A percentile compares a stretch with the other conserved stretches of the same genome.
Conservation (phyloP, 2,888 invertebrate species). For the Meiosimyza decipiens region DNA sequence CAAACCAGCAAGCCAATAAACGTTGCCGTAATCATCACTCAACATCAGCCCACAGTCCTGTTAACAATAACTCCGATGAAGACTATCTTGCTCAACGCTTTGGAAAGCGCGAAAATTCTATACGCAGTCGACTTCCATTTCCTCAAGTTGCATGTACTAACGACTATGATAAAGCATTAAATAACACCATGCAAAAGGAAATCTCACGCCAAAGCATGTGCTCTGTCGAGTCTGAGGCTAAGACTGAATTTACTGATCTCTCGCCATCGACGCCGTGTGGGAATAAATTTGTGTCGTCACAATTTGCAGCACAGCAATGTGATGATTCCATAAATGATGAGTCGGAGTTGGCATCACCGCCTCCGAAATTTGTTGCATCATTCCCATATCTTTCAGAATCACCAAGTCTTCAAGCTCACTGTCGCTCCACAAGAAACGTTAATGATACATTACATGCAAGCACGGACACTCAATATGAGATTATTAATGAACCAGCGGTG, state of each 20-base stretch:
- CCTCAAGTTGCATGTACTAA: constrained; percentile 65
- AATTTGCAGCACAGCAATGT: background rate
- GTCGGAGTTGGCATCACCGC: constrained; percentile 28
- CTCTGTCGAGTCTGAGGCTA: constrained; percentile 66
- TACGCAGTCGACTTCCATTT: constrained; percentile 71
- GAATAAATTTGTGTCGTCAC: constrained; percentile 51
- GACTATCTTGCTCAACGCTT: constrained; percentile 72
- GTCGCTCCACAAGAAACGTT: constrained; percentile 65
- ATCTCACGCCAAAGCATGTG: constrained; percentile 66
- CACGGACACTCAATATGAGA: constrained; percentile 74
- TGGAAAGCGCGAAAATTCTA: constrained; percentile 71
- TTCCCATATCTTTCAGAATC: constrained; percentile 66
- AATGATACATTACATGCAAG: constrained; percentile 64
- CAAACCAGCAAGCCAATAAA: constrained; percentile 48
- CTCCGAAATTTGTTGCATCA: constrained; percentile 63
- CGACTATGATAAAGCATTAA: constrained; percentile 59
- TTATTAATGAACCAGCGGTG: constrained; percentile 59
- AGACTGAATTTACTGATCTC: constrained; percentile 67
- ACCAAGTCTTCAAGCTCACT: constrained; percentile 66
- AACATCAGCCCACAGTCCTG: constrained; percentile 45
- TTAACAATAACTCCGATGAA: constrained; percentile 64
- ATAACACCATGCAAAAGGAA: constrained; percentile 56
- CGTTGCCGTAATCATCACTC: constrained; percentile 36
- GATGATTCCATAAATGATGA: background rate
- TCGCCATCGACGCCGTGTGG: constrained; percentile 65